Evolutionary conservation across 1,140 invertebrate species (phyloP).

Genomic region (Telenomus remus): DNA sequence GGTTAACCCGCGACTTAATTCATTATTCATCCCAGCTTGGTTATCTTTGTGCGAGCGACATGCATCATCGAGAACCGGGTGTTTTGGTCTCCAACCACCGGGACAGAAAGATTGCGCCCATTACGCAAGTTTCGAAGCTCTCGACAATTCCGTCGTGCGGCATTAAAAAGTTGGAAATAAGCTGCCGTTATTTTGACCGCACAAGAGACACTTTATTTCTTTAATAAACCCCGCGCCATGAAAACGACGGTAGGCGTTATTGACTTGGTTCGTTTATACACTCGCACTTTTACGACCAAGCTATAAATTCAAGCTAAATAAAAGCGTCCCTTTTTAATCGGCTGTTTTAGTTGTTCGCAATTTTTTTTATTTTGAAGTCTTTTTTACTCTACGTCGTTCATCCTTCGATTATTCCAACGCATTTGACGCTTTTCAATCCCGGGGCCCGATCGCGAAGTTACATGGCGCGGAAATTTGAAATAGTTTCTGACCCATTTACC

Average conservation of each 20-base stretch:
- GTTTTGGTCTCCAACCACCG: constrained; percentile 18
- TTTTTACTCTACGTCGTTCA: background rate
- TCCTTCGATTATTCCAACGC: constrained; percentile 46
- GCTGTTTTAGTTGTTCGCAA: too few species aligned
- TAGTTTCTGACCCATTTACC: constrained; percentile 73
- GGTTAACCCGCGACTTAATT: constrained; percentile 71
- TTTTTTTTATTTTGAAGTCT: constrained; percentile 52
- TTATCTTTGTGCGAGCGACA: constrained; percentile 64
- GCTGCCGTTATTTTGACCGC: constrained; percentile 53
- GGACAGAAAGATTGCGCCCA: background rate
- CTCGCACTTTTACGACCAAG: constrained; percentile 69
- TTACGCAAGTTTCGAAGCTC: background rate
- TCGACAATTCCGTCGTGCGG: constrained; percentile 12
- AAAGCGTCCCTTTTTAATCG: too few species aligned
- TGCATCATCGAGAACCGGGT: constrained; percentile 59
- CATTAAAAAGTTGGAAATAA: constrained; percentile 38
- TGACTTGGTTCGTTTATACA: constrained; percentile 74
- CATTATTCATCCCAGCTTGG: constrained; percentile 72
- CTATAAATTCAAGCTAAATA: constrained; percentile 63
- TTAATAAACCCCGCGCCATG: constrained; percentile 71
- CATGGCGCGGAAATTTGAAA: constrained; percentile 66
- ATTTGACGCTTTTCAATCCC: constrained; percentile 34
- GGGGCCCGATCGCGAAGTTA: constrained; percentile 65
- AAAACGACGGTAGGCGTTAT: constrained; percentile 68
- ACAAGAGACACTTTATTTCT: constrained; percentile 63